These are phyloP conservation scores for Lamellibrachia luymesi DNA, from an alignment of 1,140 invertebrate genomes.

Conservation along the genomic window DNA sequence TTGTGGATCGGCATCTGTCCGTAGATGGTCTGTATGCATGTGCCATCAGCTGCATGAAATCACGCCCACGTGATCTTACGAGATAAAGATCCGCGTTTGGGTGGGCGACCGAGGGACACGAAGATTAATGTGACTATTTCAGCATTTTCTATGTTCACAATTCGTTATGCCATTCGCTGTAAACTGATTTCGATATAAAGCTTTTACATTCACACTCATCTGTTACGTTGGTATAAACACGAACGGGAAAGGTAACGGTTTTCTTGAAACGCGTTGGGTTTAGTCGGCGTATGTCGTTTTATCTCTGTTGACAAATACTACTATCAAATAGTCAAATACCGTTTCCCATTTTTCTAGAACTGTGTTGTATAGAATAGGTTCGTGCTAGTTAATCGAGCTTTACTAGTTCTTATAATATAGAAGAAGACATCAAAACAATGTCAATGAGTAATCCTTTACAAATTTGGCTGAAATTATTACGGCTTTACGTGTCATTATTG, in stretches of 20 bases:
- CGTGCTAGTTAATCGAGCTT: neutral
- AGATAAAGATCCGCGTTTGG: neutral
- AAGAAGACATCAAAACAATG: neutral
- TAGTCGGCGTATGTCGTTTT: neutral
- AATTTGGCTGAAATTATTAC: too few relatives aligned
- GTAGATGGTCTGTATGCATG: neutral
- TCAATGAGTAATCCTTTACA: neutral
- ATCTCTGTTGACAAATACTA: neutral
- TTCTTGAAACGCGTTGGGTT: neutral
- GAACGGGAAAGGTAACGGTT: neutral
- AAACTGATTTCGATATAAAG: neutral
- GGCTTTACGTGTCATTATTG: too few relatives aligned
- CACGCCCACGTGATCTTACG: neutral
- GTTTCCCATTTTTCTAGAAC: too few relatives aligned
- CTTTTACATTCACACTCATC: neutral
- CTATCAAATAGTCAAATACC: too few relatives aligned
- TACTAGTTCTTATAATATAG: neutral
- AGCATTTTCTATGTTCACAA: neutral
- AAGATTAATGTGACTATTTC: slow-evolving; percentile 2
- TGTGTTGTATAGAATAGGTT: neutral
- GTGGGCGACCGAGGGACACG: slow-evolving; percentile 1
- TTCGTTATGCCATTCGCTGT: neutral
- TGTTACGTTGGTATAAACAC: neutral
- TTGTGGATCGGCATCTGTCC: neutral
- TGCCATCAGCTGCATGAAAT: neutral